Base-by-base conservation (phyloP, 2,888 invertebrate genomes). In the Girardia tigrina region DNA sequence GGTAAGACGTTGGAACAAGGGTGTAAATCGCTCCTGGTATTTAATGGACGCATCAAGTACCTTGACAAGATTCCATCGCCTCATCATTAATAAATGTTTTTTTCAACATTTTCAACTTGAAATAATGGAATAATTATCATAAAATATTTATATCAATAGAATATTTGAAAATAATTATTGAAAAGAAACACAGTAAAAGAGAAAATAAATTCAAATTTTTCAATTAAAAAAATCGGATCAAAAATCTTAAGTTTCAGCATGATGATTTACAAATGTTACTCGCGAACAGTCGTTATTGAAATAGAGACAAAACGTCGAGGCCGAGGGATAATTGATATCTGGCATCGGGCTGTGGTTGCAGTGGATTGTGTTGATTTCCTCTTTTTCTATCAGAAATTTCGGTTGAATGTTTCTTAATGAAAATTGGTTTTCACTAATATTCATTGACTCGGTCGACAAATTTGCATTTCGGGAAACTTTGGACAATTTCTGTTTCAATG, bases 291-390 rank as follows among this genome's bases (percentile, higher is more conserved):
- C 56, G n/a, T 56, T 56, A 56, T 56, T 56, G 23, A 20, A 56
- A 56, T 20, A 56, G 6, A 56, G 23, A n/a, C n/a, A 56, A 56
- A 56, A 56, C n/a, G 56, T 12, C n/a, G 56, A 56, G 2, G 56
- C 56, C 4, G 56, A 56, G 20, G 56, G 56, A 56, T 56, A 56
- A 56, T 56, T 56, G 4, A 56, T 56, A 56, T 56, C 56, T n/a
- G 56, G 56, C 56, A 56, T 56, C 23, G 4, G 56, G 6, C 23
- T n/a, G 23, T 56, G 56, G 56, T 56, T 56, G 23, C 56, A 56
- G n/a, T 56, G 56, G 56, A 56, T 56, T n/a, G 56, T 56, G n/a
- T 56, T 56, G 4, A 56, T 56, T 8, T 56, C 56, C 23, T 56
- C 56, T 56, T 56, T 56, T 8, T 56, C 56, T 8, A 56, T 56